Base-by-base conservation (phyloP, 2,888 invertebrate genomes). In the Drosophila affinis region DNA sequence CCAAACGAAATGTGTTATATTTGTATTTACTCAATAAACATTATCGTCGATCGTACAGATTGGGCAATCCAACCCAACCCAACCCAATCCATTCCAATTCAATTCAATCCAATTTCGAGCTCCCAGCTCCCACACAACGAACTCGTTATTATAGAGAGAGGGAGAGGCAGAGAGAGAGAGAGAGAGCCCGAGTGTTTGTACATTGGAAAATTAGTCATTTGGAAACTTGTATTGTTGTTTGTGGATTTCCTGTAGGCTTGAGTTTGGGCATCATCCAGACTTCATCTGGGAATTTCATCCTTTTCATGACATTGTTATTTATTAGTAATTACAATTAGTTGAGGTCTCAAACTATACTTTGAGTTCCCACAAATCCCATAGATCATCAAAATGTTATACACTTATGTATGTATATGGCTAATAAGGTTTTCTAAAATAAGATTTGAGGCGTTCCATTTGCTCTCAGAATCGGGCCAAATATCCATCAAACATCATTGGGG, bases 11-110 rank as follows among this genome's bases (percentile, higher is more conserved):
- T 78, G 72, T 71, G 49, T 68, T 57, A 75, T 87, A 81, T 84
- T 78, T 88, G 64, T 84, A 84, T 88, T 88, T 84, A 87, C 75
- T 78, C 81, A 77, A 87, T 81, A 88, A 88, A 88, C 72, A 83
- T 81, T 84, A 83, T 78, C 78, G 74, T 44, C 60, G 75, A 75
- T 74, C 73, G 62, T 45, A 24, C 51, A 39, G 57, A 71, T 62
- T 69, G 69, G 70, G 39, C 52, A 70, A 60, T 52, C 49, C 9
- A 49, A 14, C 6, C 12, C 39, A 24, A 9, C 14, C 39, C n/a
- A 5, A 12, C 32, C 34, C 12, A 34, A 4, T 14, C 53, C 21
- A 53, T 14, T 54, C 14, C 24, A 24, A 18, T 54, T 54, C 53
- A 54, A 17, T 54, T 24, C 47, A 61, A 21, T 51, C 45, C 34